These are phyloP conservation scores for Dryoscopus gambensis DNA, from an alignment of 2,113 vertebrate genomes.

Conservation along the genomic window DNA sequence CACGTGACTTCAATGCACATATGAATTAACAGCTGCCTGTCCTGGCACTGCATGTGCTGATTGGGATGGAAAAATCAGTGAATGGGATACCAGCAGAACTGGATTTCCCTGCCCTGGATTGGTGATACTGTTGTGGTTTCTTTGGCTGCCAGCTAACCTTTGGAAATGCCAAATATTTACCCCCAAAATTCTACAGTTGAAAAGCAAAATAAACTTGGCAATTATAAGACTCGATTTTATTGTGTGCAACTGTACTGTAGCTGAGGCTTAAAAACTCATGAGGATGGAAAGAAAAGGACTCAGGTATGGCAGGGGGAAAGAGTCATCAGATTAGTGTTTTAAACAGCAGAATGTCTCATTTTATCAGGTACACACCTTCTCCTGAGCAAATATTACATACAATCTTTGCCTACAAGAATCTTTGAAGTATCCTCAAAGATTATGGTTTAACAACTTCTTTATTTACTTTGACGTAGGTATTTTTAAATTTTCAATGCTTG, in stretches of 20 bases:
- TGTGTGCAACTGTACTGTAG: neutral
- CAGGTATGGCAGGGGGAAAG: neutral
- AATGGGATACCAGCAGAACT: neutral
- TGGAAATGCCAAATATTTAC: conserved; percentile 37
- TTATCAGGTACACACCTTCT: conserved; percentile 23
- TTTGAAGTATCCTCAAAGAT: conserved; percentile 54
- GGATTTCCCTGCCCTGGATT: neutral
- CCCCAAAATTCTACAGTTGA: neutral
- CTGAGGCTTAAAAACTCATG: neutral
- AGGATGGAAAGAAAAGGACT: conserved; percentile 1
- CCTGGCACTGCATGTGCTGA: neutral
- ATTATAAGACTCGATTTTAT: neutral
- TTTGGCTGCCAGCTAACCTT: neutral
- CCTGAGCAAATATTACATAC: conserved; percentile 49
- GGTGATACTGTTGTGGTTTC: neutral
- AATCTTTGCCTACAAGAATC: neutral
- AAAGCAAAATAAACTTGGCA: conserved; percentile 12
- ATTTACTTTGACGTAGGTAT: conserved; percentile 42
- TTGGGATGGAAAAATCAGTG: neutral
- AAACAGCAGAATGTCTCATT: neutral
- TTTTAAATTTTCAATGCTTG: neutral
- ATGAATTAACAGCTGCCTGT: neutral
- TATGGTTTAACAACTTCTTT: conserved; percentile 32
- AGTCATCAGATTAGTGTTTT: conserved; percentile 4
- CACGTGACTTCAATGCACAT: neutral